These are phyloP conservation scores for Pimpla rufipes DNA, from an alignment of 2,888 invertebrate genomes.

Conservation along the genomic window DNA sequence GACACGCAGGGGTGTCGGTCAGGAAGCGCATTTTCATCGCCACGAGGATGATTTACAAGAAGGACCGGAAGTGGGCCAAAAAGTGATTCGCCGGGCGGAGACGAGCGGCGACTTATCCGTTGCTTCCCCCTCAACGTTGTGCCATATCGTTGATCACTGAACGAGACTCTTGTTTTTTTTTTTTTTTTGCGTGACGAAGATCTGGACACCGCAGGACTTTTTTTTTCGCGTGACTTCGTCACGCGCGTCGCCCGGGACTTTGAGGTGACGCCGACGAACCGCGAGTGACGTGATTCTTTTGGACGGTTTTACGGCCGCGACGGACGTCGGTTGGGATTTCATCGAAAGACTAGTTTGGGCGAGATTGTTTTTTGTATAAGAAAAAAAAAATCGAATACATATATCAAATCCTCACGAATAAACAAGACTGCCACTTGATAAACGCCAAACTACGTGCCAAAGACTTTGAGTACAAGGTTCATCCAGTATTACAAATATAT, in stretches of 20 bases:
- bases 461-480: slow-evolving; percentile 70
- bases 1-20: slow-evolving; percentile 73
- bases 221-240: neutral
- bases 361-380: slow-evolving; percentile 12
- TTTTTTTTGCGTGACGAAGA: neutral
- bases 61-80: slow-evolving; percentile 72
- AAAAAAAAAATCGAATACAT: slow-evolving; percentile 8
- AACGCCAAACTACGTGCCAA: slow-evolving; percentile 75
- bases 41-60: slow-evolving; percentile 74
- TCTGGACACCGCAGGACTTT: neutral
- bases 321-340: slow-evolving; percentile 4
- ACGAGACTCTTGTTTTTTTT: neutral
- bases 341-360: no score
- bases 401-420: slow-evolving; percentile 22
- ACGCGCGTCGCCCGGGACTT: neutral
- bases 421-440: slow-evolving; percentile 29
- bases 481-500: slow-evolving; percentile 68
- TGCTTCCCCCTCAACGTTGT: neutral
- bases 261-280: neutral
- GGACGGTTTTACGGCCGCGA: slow-evolving; percentile 2
- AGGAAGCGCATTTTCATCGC: slow-evolving; percentile 75
- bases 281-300: slow-evolving; percentile 16
- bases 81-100: slow-evolving; percentile 67
- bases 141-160: slow-evolving; percentile 7
- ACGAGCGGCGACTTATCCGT: neutral